Conservation (phyloP, 2,113 vertebrate species). For the Haplotaxodon microlepis region DNA sequence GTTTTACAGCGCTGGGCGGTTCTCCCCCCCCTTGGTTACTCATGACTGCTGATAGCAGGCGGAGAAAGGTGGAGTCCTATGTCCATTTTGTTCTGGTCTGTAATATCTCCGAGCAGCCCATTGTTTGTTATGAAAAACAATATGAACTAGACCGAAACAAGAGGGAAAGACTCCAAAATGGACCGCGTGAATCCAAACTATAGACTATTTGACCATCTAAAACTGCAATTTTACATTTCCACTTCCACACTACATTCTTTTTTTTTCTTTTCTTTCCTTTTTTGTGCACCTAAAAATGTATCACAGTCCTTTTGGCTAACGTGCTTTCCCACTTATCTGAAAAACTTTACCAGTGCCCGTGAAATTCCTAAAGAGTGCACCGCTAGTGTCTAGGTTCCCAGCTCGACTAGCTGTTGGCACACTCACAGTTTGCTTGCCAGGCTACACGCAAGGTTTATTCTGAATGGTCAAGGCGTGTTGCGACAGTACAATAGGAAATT, state of each 20-base stretch:
- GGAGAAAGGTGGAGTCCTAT: background rate
- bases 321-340: conserved; percentile 12
- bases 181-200: background rate
- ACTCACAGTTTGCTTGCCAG: background rate
- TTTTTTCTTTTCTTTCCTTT: fast-evolving
- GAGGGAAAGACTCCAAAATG: background rate
- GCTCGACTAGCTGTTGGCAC: background rate
- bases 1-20: conserved; percentile 27
- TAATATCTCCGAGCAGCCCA: background rate
- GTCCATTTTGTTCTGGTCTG: background rate
- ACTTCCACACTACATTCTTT: background rate
- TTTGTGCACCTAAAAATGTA: background rate
- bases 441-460: background rate
- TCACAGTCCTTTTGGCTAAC: background rate
- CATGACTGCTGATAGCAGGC: conserved; percentile 39
- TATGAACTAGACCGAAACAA: background rate
- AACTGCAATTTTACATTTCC: background rate
- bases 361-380: conserved; percentile 38
- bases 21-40: background rate
- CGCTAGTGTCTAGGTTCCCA: background rate
- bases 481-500: background rate
- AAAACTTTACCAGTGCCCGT: conserved; percentile 15
- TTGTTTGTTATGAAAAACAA: background rate
- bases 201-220: background rate
- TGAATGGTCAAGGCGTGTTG: background rate